Evolutionary conservation across 2,113 vertebrate genomes (phyloP).

Genomic region (Ailurus styani): DNA sequence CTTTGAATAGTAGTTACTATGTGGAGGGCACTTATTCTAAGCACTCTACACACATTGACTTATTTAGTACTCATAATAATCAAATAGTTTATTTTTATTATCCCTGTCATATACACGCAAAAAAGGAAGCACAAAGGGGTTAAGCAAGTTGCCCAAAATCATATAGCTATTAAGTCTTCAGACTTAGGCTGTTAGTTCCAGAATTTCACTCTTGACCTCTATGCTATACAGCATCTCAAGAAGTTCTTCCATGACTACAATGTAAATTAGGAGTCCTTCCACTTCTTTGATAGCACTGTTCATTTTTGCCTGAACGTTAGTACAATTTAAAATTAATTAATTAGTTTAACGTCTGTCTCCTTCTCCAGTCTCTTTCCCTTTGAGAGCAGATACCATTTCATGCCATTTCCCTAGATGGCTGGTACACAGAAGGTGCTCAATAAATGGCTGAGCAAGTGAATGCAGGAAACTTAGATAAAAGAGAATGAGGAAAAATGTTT

Average conservation of each 20-base stretch:
- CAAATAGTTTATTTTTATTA: not conserved
- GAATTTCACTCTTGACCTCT: not conserved
- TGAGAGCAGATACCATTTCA: not conserved
- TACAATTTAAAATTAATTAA: not conserved
- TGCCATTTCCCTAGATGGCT: not conserved
- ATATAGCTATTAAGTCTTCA: not conserved
- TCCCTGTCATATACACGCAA: not conserved
- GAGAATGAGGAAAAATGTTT: not conserved
- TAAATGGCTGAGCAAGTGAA: not conserved
- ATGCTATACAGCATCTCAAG: not conserved
- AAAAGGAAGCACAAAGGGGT: not conserved
- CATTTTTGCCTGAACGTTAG: not conserved
- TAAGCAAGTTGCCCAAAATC: not conserved
- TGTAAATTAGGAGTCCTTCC: not conserved
- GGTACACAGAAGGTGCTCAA: not conserved
- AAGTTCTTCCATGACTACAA: not conserved
- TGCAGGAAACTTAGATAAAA: not conserved
- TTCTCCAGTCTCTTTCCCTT: not conserved
- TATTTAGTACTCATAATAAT: not conserved
- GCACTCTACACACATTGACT: not conserved
- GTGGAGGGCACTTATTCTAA: not conserved
- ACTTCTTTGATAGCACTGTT: not conserved
- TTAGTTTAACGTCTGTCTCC: not conserved
- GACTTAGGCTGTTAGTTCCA: not conserved
- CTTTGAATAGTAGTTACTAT: not conserved